A percentile compares a stretch with the other conserved stretches of the same genome.
phyloP scores from a whole-genome alignment of 2,797 vertebrate genomes.

The Danio tinwini region DNA sequence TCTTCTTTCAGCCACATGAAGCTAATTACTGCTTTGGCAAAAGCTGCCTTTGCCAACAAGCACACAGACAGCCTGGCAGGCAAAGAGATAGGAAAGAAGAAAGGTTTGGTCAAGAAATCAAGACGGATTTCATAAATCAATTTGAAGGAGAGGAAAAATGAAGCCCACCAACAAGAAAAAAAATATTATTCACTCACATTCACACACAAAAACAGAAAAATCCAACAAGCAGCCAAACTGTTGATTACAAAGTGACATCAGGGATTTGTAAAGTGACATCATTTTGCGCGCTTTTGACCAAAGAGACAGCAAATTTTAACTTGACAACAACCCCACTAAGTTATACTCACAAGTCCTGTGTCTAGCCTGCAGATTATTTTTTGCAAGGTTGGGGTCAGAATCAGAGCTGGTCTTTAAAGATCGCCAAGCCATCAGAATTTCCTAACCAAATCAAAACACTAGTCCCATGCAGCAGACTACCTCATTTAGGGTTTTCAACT shows the following conservation, averaged over 20 bases:
- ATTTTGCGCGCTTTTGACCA: slow-evolving; percentile 70
- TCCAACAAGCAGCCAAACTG: slow-evolving; percentile 72
- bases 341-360: slow-evolving; percentile 59
- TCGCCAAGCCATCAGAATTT: slow-evolving; percentile 54
- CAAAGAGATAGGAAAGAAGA: slow-evolving; percentile 43
- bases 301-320: slow-evolving; percentile 61
- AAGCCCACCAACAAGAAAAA: slow-evolving; percentile 67
- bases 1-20: slow-evolving; percentile 66
- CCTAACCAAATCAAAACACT: slow-evolving; percentile 55
- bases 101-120: slow-evolving; percentile 58
- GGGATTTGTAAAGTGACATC: slow-evolving; percentile 83
- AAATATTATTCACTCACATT: slow-evolving; percentile 69
- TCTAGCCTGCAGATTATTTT: slow-evolving; percentile 65
- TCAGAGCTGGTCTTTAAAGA: slow-evolving; percentile 56
- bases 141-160: slow-evolving; percentile 58
- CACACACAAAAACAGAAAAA: slow-evolving; percentile 66
- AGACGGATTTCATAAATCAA: slow-evolving; percentile 61
- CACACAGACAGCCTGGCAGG: slow-evolving; percentile 54
- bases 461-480: slow-evolving; percentile 62
- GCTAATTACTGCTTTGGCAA: slow-evolving; percentile 72
- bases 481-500: slow-evolving; percentile 49
- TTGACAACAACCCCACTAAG: slow-evolving; percentile 54
- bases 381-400: slow-evolving; percentile 74
- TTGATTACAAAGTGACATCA: slow-evolving; percentile 82
- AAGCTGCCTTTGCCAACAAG: slow-evolving; percentile 63